Base-by-base conservation (phyloP, 1,140 invertebrate genomes). In the Matsumurasca onukii region DNA sequence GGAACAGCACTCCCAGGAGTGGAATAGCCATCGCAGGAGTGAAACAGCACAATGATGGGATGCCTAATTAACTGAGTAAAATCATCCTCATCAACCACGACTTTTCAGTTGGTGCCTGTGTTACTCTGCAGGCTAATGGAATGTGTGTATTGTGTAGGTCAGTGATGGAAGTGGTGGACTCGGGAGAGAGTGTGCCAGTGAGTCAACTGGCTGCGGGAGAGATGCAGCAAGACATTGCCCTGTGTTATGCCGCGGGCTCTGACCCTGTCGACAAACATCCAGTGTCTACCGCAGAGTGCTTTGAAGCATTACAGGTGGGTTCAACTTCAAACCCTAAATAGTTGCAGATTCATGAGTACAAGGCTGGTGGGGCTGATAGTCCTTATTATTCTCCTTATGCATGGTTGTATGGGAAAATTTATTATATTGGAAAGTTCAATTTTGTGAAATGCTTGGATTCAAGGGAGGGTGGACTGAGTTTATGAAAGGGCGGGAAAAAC, bases 251-350 rank as follows among this genome's bases (percentile, higher is more conserved):
- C 30, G 20, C 22, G 1, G 49, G 29, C 45, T 0, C 71, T 80
- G 82, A 45, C 70, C 34, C 27, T 65, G 13, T 39, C 22, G 27
- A 45, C n/a, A 65, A 45, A 1, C 78, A 2, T 76, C 80, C 52
- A 78, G 77, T 49, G 78, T 77, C 75, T 79, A 81, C 81, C 65
- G 81, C 80, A 78, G 80, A 81, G 79, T 80, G 70, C 15, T n/a
- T 66, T 30, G 49, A 72, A 22, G 64, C 72, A 45, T 45, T 71
- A 2, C 65, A 70, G 55, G 69, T 70, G 34, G 20, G 62, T 20
- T 30, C 5, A 39, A 9, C 34, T n/a, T n/a, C n/a, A n/a, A n/a
- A n/a, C n/a, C n/a, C n/a, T n/a, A 45, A 12, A 12, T 12, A 12
- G 39, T 12, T 45, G n/a, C n/a, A 45, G 39, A 45, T 45, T 12